Percentiles rank a stretch among this genome's conserved stretches.
Conservation (phyloP, 1,140 invertebrate genomes). For the Condylostylus longicornis region DNA sequence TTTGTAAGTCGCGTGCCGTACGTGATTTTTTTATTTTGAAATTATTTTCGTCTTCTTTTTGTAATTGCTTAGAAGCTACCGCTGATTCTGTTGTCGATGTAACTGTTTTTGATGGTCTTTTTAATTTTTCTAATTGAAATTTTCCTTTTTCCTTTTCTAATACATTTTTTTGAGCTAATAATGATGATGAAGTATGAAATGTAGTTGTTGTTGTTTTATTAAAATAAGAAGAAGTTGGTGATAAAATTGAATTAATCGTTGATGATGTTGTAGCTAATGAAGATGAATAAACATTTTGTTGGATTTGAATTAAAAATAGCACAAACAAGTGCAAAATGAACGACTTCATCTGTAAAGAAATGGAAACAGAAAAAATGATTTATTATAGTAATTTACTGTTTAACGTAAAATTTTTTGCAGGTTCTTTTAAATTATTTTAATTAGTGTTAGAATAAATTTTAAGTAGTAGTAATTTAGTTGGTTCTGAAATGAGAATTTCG, state of each 20-base stretch:
- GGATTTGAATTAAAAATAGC: constrained; percentile 16
- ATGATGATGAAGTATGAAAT: background rate
- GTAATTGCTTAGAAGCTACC: constrained; percentile 1
- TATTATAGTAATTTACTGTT: too few species aligned
- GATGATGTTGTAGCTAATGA: constrained; percentile 5
- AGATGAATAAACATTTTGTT: background rate
- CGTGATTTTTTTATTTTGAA: background rate
- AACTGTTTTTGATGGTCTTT: constrained; percentile 3
- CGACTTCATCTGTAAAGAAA: constrained; percentile 23
- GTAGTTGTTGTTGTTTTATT: constrained; percentile 3
- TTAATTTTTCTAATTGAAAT: background rate
- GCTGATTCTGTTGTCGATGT: constrained; percentile 2
- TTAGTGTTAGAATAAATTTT: too few species aligned
- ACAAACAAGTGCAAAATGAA: constrained; percentile 30
- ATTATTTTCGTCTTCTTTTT: background rate
- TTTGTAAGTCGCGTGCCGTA: constrained; percentile 12
- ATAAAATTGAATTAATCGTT: constrained; percentile 7
- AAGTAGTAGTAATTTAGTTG: too few species aligned
- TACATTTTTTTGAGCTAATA: background rate
- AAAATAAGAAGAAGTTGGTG: background rate
- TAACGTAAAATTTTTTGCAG: too few species aligned
- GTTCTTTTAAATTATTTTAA: too few species aligned
- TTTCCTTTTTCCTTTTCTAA: background rate
- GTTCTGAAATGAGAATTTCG: too few species aligned
- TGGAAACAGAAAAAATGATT: background rate